phyloP scores from a whole-genome alignment of 2,797 vertebrate genomes.

The Pangasius sanitwongsei region DNA sequence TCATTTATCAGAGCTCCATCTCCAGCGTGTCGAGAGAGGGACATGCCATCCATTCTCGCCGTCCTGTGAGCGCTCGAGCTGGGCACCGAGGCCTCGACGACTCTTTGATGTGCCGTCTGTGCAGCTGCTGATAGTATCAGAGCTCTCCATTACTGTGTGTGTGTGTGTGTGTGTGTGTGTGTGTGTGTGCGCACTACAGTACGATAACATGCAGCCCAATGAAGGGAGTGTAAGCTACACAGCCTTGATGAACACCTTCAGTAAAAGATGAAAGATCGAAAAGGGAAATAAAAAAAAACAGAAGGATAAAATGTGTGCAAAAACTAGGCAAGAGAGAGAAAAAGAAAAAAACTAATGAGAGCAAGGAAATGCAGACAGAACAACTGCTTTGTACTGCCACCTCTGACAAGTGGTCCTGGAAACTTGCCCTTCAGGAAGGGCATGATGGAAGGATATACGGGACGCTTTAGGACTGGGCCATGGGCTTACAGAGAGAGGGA shows the following conservation, averaged over 20 bases:
- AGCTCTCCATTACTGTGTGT: conserved; percentile 50
- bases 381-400: neutral
- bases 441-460: neutral
- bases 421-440: neutral
- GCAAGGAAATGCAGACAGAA: neutral
- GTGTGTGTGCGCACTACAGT: conserved; percentile 69
- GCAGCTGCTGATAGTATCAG: conserved; percentile 76
- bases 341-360: neutral
- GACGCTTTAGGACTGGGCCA: neutral
- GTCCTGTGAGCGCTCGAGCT: conserved; percentile 40
- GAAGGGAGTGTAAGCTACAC: conserved; percentile 71
- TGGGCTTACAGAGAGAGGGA: neutral
- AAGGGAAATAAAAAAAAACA: conserved; percentile 51
- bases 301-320: neutral
- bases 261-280: conserved; percentile 51
- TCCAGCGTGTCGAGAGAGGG: conserved; percentile 38
- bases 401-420: neutral
- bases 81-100: conserved; percentile 47
- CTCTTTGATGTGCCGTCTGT: conserved; percentile 65
- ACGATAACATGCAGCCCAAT: conserved; percentile 72
- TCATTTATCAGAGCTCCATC: conserved; percentile 44
- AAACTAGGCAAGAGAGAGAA: neutral
- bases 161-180: conserved; percentile 41
- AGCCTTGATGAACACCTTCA: conserved; percentile 67
- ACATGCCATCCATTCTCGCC: conserved; percentile 45